Evolutionary conservation across 64 coral and sea anemone species (phyloP).

Genomic region (Dendrophyllia cribrosa): DNA sequence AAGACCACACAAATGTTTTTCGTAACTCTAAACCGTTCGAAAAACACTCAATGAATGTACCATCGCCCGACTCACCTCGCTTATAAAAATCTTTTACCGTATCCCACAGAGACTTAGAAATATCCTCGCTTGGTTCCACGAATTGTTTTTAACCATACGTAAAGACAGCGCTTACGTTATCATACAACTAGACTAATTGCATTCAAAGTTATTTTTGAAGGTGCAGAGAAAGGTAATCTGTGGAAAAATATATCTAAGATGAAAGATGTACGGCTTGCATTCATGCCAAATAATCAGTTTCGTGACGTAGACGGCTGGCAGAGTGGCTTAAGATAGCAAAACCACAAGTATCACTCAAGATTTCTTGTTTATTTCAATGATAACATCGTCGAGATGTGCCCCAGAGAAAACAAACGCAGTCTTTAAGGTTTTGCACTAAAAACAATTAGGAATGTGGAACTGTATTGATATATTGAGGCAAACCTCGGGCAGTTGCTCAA

Average conservation of each 20-base stretch:
- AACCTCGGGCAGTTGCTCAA: background rate
- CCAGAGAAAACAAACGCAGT: background rate
- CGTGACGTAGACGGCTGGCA: constrained; percentile 1
- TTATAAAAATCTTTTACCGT: background rate
- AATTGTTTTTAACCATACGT: too few relatives aligned
- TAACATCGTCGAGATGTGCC: background rate
- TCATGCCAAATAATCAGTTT: background rate
- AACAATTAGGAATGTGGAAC: background rate
- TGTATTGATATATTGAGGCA: background rate
- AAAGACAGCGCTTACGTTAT: too few relatives aligned
- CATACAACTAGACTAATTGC: background rate
- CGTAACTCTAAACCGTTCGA: background rate
- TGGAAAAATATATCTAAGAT: constrained; percentile 1
- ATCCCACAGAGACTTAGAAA: background rate
- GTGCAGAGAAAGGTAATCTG: background rate
- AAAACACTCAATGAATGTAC: background rate
- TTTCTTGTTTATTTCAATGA: constrained; percentile 19
- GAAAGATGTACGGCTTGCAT: constrained; percentile 3
- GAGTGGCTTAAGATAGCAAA: constrained; percentile 2
- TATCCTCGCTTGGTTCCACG: background rate
- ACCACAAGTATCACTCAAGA: background rate
- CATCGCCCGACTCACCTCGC: background rate
- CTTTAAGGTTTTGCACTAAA: background rate
- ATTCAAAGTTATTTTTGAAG: background rate
- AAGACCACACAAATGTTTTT: constrained; percentile 4